phyloP scores from a whole-genome alignment of 2,888 invertebrate species.

The Arge pagana region DNA sequence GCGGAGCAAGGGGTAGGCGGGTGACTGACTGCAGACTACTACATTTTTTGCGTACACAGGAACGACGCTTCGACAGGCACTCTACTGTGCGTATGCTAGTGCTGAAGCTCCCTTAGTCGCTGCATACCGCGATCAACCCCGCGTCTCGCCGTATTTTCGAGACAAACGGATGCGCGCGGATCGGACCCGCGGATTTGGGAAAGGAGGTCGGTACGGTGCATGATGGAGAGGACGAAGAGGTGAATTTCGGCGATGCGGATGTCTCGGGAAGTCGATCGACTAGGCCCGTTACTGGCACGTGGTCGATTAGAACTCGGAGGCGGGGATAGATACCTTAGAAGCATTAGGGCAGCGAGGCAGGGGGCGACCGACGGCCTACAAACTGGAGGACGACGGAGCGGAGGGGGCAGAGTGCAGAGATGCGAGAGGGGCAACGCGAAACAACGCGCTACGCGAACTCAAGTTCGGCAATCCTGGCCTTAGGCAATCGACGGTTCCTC shows the following conservation, averaged over 20 bases:
- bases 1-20: neutral
- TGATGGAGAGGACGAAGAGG: neutral
- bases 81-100: too few species aligned
- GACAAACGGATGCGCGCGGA: too few species aligned
- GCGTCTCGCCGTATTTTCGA: too few species aligned
- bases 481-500: constrained; percentile 66
- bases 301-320: constrained; percentile 38
- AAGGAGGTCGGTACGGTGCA: neutral
- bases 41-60: too few species aligned
- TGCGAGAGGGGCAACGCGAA: constrained; percentile 52
- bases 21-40: too few species aligned
- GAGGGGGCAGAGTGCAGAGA: constrained; percentile 61
- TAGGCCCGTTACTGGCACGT: constrained; percentile 42
- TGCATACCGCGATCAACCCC: too few species aligned
- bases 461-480: constrained; percentile 50
- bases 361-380: constrained; percentile 56
- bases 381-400: constrained; percentile 62
- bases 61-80: too few species aligned
- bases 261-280: too few species aligned
- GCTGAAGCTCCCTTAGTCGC: too few species aligned
- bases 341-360: constrained; percentile 48
- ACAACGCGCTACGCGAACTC: constrained; percentile 60
- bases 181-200: too few species aligned
- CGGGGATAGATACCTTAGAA: constrained; percentile 32
- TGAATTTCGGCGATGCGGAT: neutral